phyloP scores from a whole-genome alignment of 2,888 invertebrate species.

The Epinotia ramella region DNA sequence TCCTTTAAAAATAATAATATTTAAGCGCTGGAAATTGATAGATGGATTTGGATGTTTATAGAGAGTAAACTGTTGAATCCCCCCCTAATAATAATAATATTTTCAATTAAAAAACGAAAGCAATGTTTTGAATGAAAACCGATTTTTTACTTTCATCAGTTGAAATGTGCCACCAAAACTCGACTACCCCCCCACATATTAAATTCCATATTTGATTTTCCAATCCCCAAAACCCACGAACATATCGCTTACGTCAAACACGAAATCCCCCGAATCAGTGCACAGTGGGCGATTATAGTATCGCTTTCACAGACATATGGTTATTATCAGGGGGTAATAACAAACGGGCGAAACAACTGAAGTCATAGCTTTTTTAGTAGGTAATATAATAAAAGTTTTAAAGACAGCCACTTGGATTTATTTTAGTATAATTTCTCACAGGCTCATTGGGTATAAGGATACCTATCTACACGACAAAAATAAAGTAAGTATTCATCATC shows the following conservation, averaged over 20 bases:
- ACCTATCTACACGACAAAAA: no score
- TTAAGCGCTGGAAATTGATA: no score
- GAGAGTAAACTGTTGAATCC: no score
- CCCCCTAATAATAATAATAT: no score
- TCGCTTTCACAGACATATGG: slow-evolving; percentile 30
- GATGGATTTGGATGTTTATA: no score
- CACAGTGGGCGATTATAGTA: slow-evolving; percentile 33
- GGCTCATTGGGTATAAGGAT: no score
- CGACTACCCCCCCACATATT: slow-evolving; percentile 24
- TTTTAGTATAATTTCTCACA: no score
- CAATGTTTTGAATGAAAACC: no score
- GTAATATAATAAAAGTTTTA: background rate
- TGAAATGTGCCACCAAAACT: background rate
- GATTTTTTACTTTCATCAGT: slow-evolving; percentile 1
- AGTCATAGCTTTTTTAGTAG: background rate
- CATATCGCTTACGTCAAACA: slow-evolving; percentile 32
- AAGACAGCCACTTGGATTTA: background rate
- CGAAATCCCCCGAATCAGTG: slow-evolving; percentile 28
- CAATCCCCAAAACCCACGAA: slow-evolving; percentile 9
- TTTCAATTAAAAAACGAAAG: no score
- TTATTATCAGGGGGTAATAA: slow-evolving; percentile 35
- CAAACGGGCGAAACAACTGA: slow-evolving; percentile 17
- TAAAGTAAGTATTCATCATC: no score
- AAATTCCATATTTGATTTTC: slow-evolving; percentile 31
- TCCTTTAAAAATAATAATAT: no score